A percentile compares a stretch with the other conserved stretches of the same genome.
Evolutionary conservation across 2,113 vertebrate species (phyloP).

Genomic region (Cyanistes caeruleus): DNA sequence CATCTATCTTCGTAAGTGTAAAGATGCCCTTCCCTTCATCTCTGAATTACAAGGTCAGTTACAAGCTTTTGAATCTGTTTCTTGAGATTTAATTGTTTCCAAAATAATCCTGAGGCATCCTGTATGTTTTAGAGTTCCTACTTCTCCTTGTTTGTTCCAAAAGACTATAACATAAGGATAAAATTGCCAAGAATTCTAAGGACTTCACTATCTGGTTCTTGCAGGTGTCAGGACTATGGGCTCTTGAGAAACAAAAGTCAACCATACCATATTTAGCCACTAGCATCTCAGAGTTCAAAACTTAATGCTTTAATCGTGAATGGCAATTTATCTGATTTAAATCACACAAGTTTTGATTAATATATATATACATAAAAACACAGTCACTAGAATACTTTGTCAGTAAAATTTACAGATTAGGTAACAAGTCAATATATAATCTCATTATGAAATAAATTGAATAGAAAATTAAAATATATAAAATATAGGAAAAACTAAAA

Average conservation of each 20-base stretch:
- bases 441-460: neutral
- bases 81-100: neutral
- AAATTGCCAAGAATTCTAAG: neutral
- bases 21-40: neutral
- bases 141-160: neutral
- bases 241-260: neutral
- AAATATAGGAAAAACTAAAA: constrained; percentile 1
- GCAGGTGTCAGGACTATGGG: neutral
- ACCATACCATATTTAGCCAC: neutral
- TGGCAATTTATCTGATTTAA: neutral
- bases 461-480: neutral
- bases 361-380: neutral
- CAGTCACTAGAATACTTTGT: neutral
- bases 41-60: neutral
- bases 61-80: neutral
- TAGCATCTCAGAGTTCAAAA: neutral
- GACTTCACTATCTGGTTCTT: neutral
- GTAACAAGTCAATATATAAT: constrained; percentile 14
- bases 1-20: neutral
- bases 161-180: neutral
- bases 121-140: neutral
- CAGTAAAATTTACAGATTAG: neutral
- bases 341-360: neutral
- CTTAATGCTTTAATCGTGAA: neutral
- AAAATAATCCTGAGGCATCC: neutral